Percentiles rank a stretch among this genome's conserved stretches.
Evolutionary conservation across 2,888 invertebrate species (phyloP).

Genomic region (Ochropacha duplaris): DNA sequence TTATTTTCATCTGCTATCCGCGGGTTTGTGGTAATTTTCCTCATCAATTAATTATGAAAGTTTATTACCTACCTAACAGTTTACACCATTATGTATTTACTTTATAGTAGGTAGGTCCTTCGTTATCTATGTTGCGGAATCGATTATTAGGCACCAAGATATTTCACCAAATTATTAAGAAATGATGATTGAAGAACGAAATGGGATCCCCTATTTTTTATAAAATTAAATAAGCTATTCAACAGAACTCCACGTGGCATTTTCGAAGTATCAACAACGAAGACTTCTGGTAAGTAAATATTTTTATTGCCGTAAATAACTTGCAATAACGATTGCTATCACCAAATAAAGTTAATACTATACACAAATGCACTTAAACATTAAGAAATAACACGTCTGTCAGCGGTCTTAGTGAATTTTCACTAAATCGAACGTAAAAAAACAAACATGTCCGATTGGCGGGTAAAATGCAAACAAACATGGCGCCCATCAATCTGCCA

Average conservation of each 20-base stretch:
- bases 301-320: not conserved
- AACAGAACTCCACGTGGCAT: not conserved
- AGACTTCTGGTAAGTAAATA: not conserved
- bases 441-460: slow-evolving; percentile 67
- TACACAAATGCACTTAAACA: slow-evolving; percentile 38
- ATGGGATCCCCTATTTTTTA: too few relatives aligned
- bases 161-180: too few relatives aligned
- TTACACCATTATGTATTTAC: too few relatives aligned
- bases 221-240: too few relatives aligned
- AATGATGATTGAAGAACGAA: too few relatives aligned
- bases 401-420: slow-evolving; percentile 72
- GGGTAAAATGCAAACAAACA: slow-evolving; percentile 55
- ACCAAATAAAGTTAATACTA: slow-evolving; percentile 33
- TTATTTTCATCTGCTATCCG: not conserved
- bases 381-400: slow-evolving; percentile 58
- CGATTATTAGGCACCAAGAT: too few relatives aligned
- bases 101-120: too few relatives aligned
- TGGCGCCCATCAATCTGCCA: slow-evolving; percentile 61
- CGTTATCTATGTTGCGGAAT: too few relatives aligned
- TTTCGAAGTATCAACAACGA: not conserved
- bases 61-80: too few relatives aligned
- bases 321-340: slow-evolving; percentile 25
- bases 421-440: slow-evolving; percentile 64
- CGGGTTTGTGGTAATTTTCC: not conserved
- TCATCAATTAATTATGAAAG: not conserved